A percentile compares a stretch with the other conserved stretches of the same genome.
Evolutionary conservation across 2,797 vertebrate genomes (phyloP).

Genomic region (Mus caroli): DNA sequence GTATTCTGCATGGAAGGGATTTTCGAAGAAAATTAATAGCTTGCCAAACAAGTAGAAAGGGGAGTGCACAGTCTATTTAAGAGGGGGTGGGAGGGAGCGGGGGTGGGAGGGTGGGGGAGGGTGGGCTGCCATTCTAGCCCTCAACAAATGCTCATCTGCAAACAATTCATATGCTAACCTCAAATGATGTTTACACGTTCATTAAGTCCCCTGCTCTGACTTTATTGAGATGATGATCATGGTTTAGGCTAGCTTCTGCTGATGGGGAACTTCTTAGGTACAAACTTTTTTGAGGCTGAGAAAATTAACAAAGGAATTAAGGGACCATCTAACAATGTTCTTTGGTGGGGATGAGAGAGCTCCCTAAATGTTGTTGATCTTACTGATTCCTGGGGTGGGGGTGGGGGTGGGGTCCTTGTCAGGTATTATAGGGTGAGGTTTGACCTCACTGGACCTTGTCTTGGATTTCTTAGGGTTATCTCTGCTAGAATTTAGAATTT

Average conservation of each 20-base stretch:
- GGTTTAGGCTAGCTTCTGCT: neutral
- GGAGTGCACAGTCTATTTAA: neutral
- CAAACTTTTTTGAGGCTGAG: slow-evolving; percentile 61
- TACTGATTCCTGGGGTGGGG: neutral
- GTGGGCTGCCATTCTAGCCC: neutral
- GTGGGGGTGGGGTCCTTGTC: neutral
- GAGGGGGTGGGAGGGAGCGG: too few species aligned
- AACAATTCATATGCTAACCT: slow-evolving; percentile 63
- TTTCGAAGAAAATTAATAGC: slow-evolving; percentile 74
- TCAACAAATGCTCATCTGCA: neutral
- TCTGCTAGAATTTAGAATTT: neutral
- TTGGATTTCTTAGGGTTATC: neutral
- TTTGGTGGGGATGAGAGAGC: neutral
- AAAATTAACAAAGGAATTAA: slow-evolving; percentile 37
- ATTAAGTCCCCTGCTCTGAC: slow-evolving; percentile 13
- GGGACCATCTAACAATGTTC: neutral
- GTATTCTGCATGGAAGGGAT: slow-evolving; percentile 56
- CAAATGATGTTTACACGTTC: slow-evolving; percentile 33
- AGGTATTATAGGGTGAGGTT: neutral
- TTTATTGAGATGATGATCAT: neutral
- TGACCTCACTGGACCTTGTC: neutral
- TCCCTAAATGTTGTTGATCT: neutral
- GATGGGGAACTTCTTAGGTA: slow-evolving; percentile 52
- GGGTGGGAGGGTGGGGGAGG: too few species aligned
- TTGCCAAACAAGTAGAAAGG: slow-evolving; percentile 49